A percentile compares a stretch with the other conserved stretches of the same genome.
Evolutionary conservation across 2,113 vertebrate genomes (phyloP).

Genomic region (Neoarius graeffei): DNA sequence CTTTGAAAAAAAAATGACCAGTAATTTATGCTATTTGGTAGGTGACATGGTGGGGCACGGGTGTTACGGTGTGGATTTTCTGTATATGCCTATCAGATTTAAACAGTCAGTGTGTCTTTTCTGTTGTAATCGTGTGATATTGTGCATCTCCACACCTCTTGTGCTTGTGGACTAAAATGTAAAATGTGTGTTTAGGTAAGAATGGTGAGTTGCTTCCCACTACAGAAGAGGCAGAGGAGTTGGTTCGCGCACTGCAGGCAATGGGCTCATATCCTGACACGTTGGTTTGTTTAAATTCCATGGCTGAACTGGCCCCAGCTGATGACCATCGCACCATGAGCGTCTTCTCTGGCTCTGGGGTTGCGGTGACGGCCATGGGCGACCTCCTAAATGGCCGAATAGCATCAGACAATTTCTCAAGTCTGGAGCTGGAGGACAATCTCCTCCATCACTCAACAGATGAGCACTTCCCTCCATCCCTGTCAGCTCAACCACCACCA

Average conservation of each 20-base stretch:
- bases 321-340: constrained; percentile 88
- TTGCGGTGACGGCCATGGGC: constrained; percentile 83
- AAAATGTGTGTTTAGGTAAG: constrained; percentile 80
- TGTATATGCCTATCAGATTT: background rate
- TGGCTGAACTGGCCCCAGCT: constrained; percentile 86
- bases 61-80: background rate
- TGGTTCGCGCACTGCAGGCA: constrained; percentile 94
- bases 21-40: background rate
- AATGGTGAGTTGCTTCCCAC: constrained; percentile 96
- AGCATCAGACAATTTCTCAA: constrained; percentile 87
- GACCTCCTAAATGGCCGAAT: constrained; percentile 92
- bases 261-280: constrained; percentile 87
- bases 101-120: background rate
- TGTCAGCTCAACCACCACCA: constrained; percentile 77
- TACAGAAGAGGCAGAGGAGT: constrained; percentile 96
- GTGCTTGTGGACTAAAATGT: constrained; percentile 23
- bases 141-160: background rate
- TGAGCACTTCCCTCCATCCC: constrained; percentile 82
- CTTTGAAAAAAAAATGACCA: background rate
- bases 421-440: constrained; percentile 93
- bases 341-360: constrained; percentile 84
- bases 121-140: background rate
- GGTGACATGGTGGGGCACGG: background rate
- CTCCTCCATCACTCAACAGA: constrained; percentile 84
- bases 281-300: constrained; percentile 95